phyloP scores from a whole-genome alignment of 2,113 vertebrate species.

The Trematomus loennbergii region DNA sequence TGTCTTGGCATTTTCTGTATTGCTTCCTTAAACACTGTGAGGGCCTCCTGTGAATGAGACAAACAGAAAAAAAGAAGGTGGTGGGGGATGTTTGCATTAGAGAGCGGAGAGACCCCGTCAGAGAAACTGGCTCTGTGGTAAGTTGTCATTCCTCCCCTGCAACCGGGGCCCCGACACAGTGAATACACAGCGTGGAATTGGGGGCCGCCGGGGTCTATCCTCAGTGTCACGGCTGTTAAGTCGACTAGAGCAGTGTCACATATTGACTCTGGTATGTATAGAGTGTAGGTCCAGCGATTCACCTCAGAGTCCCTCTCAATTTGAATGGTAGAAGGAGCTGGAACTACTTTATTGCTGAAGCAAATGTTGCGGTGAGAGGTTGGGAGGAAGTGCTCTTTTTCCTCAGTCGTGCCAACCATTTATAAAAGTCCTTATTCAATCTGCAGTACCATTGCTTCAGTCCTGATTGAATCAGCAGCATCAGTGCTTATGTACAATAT shows the following conservation, averaged over 20 bases:
- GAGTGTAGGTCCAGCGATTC: constrained; percentile 20
- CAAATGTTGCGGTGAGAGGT: constrained; percentile 61
- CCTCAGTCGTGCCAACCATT: constrained; percentile 43
- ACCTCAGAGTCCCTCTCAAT: constrained; percentile 31
- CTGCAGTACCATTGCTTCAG: constrained; percentile 19
- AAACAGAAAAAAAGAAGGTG: constrained; percentile 31
- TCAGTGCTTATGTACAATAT: constrained; percentile 39
- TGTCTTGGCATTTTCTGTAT: constrained; percentile 98
- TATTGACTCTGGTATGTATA: constrained; percentile 33
- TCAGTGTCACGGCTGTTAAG: constrained; percentile 68
- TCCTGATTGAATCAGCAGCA: constrained; percentile 64
- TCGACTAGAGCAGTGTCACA: constrained; percentile 54
- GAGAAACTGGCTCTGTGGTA: constrained; percentile 41
- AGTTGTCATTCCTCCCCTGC: constrained; percentile 61
- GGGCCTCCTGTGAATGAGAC: constrained; percentile 89
- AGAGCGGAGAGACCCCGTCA: constrained; percentile 34
- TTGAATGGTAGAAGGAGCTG: constrained; percentile 47
- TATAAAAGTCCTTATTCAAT: constrained; percentile 65
- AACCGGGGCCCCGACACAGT: constrained; percentile 49
- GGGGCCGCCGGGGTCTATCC: constrained; percentile 70
- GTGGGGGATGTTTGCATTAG: constrained; percentile 62
- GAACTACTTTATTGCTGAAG: constrained; percentile 50
- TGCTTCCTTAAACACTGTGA: constrained; percentile 95
- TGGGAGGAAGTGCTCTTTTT: constrained; percentile 43
- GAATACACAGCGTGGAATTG: constrained; percentile 75